Conservation (phyloP, 2,797 vertebrate genomes). For the Typhlichthys eigenmanni region DNA sequence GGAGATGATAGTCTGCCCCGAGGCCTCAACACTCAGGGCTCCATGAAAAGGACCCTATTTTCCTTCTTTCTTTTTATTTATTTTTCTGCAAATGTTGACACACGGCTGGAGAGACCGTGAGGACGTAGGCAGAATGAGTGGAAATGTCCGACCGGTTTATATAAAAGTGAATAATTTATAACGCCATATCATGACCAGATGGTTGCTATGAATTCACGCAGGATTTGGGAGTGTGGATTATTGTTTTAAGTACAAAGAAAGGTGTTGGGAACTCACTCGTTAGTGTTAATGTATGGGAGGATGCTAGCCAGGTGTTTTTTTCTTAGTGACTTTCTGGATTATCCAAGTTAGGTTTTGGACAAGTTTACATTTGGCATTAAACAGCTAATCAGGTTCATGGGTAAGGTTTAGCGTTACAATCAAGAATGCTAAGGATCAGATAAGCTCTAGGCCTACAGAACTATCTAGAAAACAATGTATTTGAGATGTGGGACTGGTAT, state of each 20-base stretch:
- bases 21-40: slow-evolving; percentile 53
- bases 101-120: slow-evolving; percentile 28
- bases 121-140: slow-evolving; percentile 11
- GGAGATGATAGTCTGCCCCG: slow-evolving; percentile 67
- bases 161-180: slow-evolving; percentile 37
- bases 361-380: too few relatives aligned
- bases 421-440: not conserved
- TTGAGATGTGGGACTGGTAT: slow-evolving; percentile 21
- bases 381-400: too few relatives aligned
- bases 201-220: not conserved
- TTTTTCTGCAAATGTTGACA: slow-evolving; percentile 42
- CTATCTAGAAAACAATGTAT: not conserved
- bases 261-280: too few relatives aligned
- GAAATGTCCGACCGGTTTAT: slow-evolving; percentile 4
- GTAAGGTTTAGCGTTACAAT: too few relatives aligned
- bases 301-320: too few relatives aligned
- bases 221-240: too few relatives aligned
- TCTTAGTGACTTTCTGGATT: too few relatives aligned
- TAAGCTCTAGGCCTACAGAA: slow-evolving; percentile 2
- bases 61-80: slow-evolving; percentile 13
- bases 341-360: too few relatives aligned
- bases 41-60: slow-evolving; percentile 50
- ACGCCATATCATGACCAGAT: not conserved
- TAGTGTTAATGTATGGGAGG: too few relatives aligned
- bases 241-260: too few relatives aligned